Conservation (phyloP, 1,140 invertebrate species). For the Calosoma granatense region DNA sequence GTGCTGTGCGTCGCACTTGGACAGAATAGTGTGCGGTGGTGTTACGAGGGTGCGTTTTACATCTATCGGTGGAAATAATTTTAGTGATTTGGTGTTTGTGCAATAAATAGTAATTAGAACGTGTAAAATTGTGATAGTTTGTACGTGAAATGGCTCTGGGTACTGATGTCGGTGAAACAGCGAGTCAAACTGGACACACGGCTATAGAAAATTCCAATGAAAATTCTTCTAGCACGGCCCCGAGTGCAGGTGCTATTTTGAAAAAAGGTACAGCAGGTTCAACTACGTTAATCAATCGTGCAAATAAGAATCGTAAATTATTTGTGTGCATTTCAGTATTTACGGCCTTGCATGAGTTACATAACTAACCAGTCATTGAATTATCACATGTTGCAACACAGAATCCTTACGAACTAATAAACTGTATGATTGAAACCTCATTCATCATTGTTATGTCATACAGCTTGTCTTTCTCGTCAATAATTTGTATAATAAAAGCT, state of each 20-base stretch:
- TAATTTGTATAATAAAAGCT: too few species aligned
- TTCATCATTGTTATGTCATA: too few species aligned
- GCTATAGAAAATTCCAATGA: not conserved
- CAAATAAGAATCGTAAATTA: not conserved
- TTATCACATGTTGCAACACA: not conserved
- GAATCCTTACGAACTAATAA: not conserved
- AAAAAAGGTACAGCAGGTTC: not conserved
- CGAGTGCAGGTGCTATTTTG: not conserved
- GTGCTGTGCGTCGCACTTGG: not conserved
- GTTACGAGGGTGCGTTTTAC: constrained; percentile 4
- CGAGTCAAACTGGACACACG: not conserved
- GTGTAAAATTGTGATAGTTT: constrained; percentile 2
- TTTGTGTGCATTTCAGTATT: not conserved
- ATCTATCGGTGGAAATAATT: not conserved
- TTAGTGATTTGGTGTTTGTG: not conserved
- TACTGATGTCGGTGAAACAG: not conserved
- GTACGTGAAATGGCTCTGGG: not conserved
- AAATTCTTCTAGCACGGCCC: not conserved
- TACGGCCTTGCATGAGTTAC: not conserved
- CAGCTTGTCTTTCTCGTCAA: too few species aligned
- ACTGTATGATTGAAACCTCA: too few species aligned
- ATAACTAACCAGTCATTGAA: too few species aligned
- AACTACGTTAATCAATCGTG: not conserved
- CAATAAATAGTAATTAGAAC: not conserved
- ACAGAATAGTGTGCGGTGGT: not conserved